Evolutionary conservation across 1,140 invertebrate genomes (phyloP), one percentile per base, ranked within the genome.

Genomic region (Hypsibius dujardini): DNA sequence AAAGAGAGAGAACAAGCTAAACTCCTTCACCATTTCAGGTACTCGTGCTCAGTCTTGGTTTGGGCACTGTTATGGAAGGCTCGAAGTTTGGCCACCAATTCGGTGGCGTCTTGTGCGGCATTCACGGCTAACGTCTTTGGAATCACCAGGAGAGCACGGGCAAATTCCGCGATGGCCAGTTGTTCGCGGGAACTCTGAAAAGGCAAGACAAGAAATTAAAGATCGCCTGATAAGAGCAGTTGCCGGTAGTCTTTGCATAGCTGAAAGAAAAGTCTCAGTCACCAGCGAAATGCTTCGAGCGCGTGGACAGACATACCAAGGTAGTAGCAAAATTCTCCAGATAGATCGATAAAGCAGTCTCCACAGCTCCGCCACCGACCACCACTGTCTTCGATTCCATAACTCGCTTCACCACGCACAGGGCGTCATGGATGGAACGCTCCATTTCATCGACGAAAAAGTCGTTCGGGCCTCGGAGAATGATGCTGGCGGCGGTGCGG

Each of bases 361-460:
- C 96, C 2, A 98, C 95, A 73, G 92, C 90, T 70, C 96, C 96
- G 74, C 95, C 96, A 56, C 96, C 96, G 69, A 92, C 90, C 69
- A 97, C 95, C 1, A 98, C 87, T 70, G 85, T 86, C 79, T 96
- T 95, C 46, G 90, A 92, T 83, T 99, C 96, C 70, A 97, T 83
- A 60, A 98, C 95, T 74, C 96, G 83, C 76, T 95, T 93, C 2
- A 98, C 92, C 2, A 95, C 95, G 77, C 93, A 97, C 2, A 99
- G 82, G 14, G 95, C 88, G 82, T 99, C 96, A 79, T 99, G 95
- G 45, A 98, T 82, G 0, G 94, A 97, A 46, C 96, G 85, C 82
- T 99, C 96, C 94, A 99, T 98, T 84, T 99, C 96, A 80, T 99
- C 96, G 76, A 93, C 92, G 82, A 97, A 98, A 77, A 89, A 95